These are phyloP conservation scores for Ploceus nigricollis DNA, from an alignment of 2,113 vertebrate genomes.

Conservation along the genomic window DNA sequence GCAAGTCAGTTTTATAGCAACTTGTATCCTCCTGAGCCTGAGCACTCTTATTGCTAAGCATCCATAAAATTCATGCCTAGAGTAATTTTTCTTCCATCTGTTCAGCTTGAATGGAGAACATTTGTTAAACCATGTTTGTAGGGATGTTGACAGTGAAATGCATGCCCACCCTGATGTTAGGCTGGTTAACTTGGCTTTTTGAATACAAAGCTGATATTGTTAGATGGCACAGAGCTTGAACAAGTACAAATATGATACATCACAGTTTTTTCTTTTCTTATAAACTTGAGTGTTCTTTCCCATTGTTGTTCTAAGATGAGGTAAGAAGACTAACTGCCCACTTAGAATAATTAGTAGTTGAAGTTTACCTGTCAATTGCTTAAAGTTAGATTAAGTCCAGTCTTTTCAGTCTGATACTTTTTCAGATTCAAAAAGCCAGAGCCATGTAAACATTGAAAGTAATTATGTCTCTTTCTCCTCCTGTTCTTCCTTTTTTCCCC, in stretches of 20 bases:
- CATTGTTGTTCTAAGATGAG: neutral
- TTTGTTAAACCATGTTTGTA: slow-evolving; percentile 16
- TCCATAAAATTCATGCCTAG: slow-evolving; percentile 19
- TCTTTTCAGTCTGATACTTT: slow-evolving; percentile 17
- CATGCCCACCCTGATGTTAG: neutral
- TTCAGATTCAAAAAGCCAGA: slow-evolving; percentile 47
- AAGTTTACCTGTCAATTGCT: slow-evolving; percentile 40
- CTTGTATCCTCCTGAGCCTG: neutral
- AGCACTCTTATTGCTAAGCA: neutral
- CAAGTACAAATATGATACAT: neutral
- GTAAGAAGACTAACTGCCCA: neutral
- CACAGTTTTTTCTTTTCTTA: neutral
- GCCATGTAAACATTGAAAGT: slow-evolving; percentile 51
- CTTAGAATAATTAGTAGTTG: slow-evolving; percentile 46
- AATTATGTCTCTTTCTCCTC: slow-evolving; percentile 40
- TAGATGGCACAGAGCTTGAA: neutral
- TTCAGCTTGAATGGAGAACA: slow-evolving; percentile 27
- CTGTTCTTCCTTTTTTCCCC: neutral
- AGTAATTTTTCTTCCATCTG: slow-evolving; percentile 47
- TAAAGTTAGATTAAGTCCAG: slow-evolving; percentile 40
- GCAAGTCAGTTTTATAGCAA: neutral
- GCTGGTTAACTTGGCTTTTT: slow-evolving; percentile 1
- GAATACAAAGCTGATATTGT: slow-evolving; percentile 44
- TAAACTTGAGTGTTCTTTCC: slow-evolving; percentile 7
- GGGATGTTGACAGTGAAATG: neutral